Conservation (phyloP, 2,113 vertebrate species). For the Urocitellus parryii region DNA sequence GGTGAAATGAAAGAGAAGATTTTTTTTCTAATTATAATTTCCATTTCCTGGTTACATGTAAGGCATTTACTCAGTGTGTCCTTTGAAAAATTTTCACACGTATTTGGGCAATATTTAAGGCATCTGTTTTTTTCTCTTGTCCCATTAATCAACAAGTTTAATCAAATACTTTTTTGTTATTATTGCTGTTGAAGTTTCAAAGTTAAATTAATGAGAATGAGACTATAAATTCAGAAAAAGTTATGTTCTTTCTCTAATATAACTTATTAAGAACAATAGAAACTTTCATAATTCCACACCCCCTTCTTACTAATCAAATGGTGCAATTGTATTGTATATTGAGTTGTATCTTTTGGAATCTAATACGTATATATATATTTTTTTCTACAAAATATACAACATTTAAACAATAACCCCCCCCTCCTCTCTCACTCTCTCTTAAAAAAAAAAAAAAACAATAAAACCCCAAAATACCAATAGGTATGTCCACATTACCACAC, state of each 20-base stretch:
- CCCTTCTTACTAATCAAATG: not conserved
- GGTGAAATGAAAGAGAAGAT: not conserved
- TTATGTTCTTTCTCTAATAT: not conserved
- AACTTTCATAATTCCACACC: not conserved
- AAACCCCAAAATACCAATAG: no score
- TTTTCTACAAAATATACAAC: not conserved
- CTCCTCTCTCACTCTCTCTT: no score
- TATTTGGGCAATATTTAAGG: not conserved
- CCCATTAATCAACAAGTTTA: not conserved
- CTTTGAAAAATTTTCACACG: not conserved
- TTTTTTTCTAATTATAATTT: not conserved
- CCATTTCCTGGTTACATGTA: not conserved
- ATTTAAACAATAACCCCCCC: not conserved
- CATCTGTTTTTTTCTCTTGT: accelerated
- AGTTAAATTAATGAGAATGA: not conserved
- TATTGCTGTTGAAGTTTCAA: not conserved
- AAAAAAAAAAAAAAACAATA: no score
- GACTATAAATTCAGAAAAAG: not conserved
- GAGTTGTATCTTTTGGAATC: not conserved
- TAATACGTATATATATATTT: not conserved
- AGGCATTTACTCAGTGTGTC: not conserved
- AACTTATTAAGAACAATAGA: not conserved
- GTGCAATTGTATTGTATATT: not conserved
- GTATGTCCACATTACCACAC: not conserved
- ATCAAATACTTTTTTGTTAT: not conserved